phyloP scores from a whole-genome alignment of 2,113 vertebrate species.

The Myiozetetes cayanensis region DNA sequence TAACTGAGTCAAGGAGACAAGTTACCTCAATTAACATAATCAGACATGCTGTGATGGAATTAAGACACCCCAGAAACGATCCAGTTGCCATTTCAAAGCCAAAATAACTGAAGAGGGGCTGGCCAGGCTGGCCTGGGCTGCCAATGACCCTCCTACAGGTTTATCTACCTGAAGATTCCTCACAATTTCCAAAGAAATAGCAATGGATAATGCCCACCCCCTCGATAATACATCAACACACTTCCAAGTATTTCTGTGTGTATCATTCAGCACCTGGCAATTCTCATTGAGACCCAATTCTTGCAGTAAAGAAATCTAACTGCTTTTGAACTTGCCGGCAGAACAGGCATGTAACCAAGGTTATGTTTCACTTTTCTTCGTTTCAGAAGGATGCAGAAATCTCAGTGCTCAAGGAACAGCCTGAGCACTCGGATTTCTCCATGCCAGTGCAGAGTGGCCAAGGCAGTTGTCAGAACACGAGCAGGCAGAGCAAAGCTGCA shows the following conservation, averaged over 20 bases:
- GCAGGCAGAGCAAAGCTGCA: background rate
- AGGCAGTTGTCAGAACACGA: no score
- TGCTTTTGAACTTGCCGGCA: background rate
- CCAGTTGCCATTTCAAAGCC: background rate
- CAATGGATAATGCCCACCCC: fast-evolving
- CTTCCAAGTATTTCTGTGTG: background rate
- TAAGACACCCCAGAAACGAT: background rate
- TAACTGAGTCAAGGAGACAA: background rate
- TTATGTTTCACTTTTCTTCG: background rate
- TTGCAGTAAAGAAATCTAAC: background rate
- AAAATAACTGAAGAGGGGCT: background rate
- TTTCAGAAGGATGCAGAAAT: background rate
- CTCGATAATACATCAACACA: no score
- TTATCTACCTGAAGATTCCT: background rate
- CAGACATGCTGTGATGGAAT: background rate
- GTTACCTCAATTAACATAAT: background rate
- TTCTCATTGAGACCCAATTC: background rate
- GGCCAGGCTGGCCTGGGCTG: no score
- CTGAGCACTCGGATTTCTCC: background rate
- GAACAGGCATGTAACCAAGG: background rate
- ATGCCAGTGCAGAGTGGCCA: background rate
- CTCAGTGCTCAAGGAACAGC: background rate
- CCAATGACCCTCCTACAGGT: background rate
- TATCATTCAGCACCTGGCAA: background rate
- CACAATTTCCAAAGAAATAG: background rate